Evolutionary conservation across 2,888 invertebrate genomes (phyloP), one percentile per base, ranked within the genome.

Genomic region (Lithophane socia): DNA sequence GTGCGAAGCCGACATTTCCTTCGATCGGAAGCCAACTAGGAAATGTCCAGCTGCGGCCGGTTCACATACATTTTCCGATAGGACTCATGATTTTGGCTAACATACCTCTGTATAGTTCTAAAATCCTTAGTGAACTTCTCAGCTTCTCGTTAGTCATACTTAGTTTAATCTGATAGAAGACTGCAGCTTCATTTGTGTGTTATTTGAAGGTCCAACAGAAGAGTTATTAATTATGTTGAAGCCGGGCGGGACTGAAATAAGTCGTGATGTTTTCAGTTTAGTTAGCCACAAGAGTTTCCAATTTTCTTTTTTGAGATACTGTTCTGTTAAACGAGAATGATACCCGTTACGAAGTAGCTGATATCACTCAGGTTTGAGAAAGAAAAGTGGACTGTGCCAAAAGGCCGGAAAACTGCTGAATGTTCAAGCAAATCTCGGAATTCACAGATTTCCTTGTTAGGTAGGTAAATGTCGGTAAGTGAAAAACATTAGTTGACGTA

Each of bases 401-500:
- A 13, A 18, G 13, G 9, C 9, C 37, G 18, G 24, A 47, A 65
- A 65, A 61, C 8, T 52, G 9, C 2, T 58, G 4, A 37, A 65
- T 47, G 16, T n/a, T 47, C 47, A 47, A n/a, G 16, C 7, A 42
- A 69, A 29, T 63, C 64, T 58, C 10, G 16, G 60, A 79, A 76
- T 13, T 13, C n/a, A 24, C 61, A 16, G 44, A 70, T 47, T 66
- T 54, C 81, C 54, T 63, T 56, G 67, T 82, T 54, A 63, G 69
- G 75, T 67, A 29, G 16, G 56, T 52, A 73, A 70, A 63, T 58
- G 64, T 68, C 24, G 42, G 37, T 12, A 72, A 68, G 68, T 75
- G 83, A 69, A 82, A 82, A 82, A 56, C 67, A 68, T 70, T 61
- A 61, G 61, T 66, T 76, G 72, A 67, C 80, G 83, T 58, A 58